A percentile compares a stretch with the other conserved stretches of the same genome.
phyloP scores from a whole-genome alignment of 2,888 invertebrate genomes.

The Hipparchia semele region DNA sequence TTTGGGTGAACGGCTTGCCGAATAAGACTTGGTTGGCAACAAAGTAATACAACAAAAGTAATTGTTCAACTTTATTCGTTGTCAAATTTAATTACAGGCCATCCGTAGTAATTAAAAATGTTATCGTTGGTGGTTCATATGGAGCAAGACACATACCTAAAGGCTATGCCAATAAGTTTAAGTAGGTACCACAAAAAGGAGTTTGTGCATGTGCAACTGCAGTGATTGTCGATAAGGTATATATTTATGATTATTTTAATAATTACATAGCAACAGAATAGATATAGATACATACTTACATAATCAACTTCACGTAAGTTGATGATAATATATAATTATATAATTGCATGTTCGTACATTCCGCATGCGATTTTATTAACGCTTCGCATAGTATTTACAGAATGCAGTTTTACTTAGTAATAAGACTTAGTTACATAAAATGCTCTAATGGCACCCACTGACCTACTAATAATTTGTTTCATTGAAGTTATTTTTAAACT shows the following conservation, averaged over 20 bases:
- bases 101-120: too few relatives aligned
- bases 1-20: too few relatives aligned
- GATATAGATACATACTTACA: neutral
- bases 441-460: slow-evolving; percentile 31
- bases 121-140: too few relatives aligned
- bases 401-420: slow-evolving; percentile 24
- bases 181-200: too few relatives aligned
- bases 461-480: slow-evolving; percentile 39
- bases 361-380: slow-evolving; percentile 20
- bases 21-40: too few relatives aligned
- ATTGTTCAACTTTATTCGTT: too few relatives aligned
- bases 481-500: slow-evolving; percentile 42
- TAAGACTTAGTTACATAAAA: slow-evolving; percentile 22
- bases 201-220: too few relatives aligned
- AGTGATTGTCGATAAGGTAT: too few relatives aligned
- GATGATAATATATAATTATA: slow-evolving; percentile 6
- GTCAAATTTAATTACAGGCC: too few relatives aligned
- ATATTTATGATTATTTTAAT: neutral
- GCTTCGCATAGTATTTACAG: slow-evolving; percentile 16
- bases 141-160: too few relatives aligned
- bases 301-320: slow-evolving; percentile 11
- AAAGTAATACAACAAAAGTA: too few relatives aligned
- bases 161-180: too few relatives aligned
- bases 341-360: slow-evolving; percentile 14
- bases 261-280: slow-evolving; percentile 14